These are phyloP conservation scores for Cecropterus lyciades DNA, from an alignment of 1,140 invertebrate genomes.

Conservation along the genomic window DNA sequence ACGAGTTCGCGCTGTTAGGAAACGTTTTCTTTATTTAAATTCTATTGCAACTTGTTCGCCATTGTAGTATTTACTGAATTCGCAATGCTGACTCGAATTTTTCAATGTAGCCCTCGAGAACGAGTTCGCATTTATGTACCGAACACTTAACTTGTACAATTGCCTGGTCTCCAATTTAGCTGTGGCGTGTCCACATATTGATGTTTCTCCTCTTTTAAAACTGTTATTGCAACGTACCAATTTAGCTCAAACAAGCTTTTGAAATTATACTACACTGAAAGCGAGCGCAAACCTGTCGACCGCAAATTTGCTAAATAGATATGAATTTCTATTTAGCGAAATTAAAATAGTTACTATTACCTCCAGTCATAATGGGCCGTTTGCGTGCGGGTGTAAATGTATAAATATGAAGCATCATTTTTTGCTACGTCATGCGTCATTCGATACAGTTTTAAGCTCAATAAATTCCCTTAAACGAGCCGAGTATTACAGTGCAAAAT, in stretches of 20 bases:
- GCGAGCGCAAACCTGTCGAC: conserved; percentile 34
- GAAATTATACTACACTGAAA: conserved; percentile 46
- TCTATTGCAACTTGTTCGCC: conserved; percentile 74
- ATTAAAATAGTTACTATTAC: conserved; percentile 73
- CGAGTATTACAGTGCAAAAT: background rate
- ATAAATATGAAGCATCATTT: conserved; percentile 46
- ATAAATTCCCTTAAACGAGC: conserved; percentile 25
- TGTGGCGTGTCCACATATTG: conserved; percentile 10
- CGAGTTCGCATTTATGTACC: conserved; percentile 26
- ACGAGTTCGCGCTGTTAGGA: conserved; percentile 72
- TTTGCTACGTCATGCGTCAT: conserved; percentile 42
- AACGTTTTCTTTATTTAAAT: conserved; percentile 82
- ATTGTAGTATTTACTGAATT: conserved; percentile 68
- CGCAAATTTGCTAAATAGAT: conserved; percentile 43
- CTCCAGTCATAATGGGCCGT: conserved; percentile 54
- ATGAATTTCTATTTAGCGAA: conserved; percentile 55
- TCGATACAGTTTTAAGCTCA: conserved; percentile 7
- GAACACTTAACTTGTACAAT: conserved; percentile 26
- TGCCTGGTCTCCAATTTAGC: conserved; percentile 26
- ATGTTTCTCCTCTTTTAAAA: conserved; percentile 28
- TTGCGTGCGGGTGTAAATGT: conserved; percentile 60
- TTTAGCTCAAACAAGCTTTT: conserved; percentile 50
- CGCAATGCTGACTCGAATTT: conserved; percentile 67
- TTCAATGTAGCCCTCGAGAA: conserved; percentile 48
- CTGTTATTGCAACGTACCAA: conserved; percentile 53